Percentiles rank a stretch among this genome's conserved stretches.
These are phyloP conservation scores for Craseonycteris thonglongyai DNA, from an alignment of 2,113 vertebrate species.

Conservation along the genomic window DNA sequence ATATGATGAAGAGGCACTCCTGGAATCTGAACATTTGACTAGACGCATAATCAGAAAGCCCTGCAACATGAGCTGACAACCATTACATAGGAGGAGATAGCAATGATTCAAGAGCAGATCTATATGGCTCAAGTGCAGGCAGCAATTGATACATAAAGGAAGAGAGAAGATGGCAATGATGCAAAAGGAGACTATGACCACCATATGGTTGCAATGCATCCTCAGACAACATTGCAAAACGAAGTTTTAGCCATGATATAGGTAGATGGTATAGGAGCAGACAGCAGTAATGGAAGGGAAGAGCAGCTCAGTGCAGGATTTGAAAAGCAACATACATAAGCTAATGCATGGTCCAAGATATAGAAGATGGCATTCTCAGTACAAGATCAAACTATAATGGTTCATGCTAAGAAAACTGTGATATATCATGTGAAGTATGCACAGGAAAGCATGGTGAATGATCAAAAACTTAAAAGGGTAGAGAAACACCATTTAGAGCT, in stretches of 20 bases:
- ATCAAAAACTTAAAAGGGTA: not conserved
- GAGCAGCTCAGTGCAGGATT: not conserved
- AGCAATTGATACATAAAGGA: not conserved
- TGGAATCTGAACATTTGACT: not conserved
- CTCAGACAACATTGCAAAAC: not conserved
- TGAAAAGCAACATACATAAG: not conserved
- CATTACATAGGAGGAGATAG: not conserved
- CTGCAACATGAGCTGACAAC: not conserved
- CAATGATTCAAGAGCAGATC: not conserved
- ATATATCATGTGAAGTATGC: not conserved
- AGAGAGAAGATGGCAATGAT: not conserved
- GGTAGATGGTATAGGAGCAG: not conserved
- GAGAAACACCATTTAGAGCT: not conserved
- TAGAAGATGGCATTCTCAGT: not conserved
- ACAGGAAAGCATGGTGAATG: not conserved
- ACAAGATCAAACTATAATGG: not conserved
- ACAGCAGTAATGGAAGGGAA: not conserved
- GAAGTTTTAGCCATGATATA: not conserved
- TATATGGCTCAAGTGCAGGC: not conserved
- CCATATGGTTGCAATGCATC: not conserved
- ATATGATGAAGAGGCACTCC: not conserved
- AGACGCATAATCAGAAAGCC: not conserved
- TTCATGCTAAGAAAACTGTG: not conserved
- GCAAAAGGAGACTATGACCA: not conserved
- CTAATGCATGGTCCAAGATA: not conserved